A percentile compares a stretch with the other conserved stretches of the same genome.
Conservation (phyloP, 2,888 invertebrate genomes). For the Cyclophora albipunctata region DNA sequence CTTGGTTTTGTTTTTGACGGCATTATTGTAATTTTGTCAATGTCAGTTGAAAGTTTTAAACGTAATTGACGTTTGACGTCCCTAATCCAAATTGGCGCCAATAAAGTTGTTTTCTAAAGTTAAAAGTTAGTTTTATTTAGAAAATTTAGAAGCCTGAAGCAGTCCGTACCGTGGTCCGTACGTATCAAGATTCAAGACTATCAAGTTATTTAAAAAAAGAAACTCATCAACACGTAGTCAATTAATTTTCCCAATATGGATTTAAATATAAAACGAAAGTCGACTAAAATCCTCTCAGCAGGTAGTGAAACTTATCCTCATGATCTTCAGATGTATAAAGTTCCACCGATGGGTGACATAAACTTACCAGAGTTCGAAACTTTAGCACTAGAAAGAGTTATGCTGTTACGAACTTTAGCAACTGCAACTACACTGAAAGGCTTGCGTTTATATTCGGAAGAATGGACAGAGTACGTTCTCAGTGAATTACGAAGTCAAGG, state of each 20-base stretch:
- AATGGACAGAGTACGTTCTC: conserved; percentile 79
- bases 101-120: no score
- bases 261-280: conserved; percentile 62
- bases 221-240: no score
- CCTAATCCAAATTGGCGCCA: no score
- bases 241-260: no score
- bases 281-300: conserved; percentile 41
- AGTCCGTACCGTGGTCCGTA: no score
- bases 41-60: background rate
- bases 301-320: conserved; percentile 79
- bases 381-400: conserved; percentile 87
- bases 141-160: no score
- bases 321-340: conserved; percentile 85
- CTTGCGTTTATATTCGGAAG: conserved; percentile 77
- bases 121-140: no score
- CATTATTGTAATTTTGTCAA: no score
- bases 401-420: conserved; percentile 85
- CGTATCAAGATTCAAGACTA: no score
- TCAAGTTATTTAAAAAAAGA: no score
- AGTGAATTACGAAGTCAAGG: conserved; percentile 81
- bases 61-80: no score
- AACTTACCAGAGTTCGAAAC: conserved; percentile 90
- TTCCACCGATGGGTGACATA: conserved; percentile 84
- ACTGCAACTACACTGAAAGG: conserved; percentile 79
- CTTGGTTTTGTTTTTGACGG: background rate